phyloP scores from a whole-genome alignment of 2,113 vertebrate species.

The Polypterus senegalus region DNA sequence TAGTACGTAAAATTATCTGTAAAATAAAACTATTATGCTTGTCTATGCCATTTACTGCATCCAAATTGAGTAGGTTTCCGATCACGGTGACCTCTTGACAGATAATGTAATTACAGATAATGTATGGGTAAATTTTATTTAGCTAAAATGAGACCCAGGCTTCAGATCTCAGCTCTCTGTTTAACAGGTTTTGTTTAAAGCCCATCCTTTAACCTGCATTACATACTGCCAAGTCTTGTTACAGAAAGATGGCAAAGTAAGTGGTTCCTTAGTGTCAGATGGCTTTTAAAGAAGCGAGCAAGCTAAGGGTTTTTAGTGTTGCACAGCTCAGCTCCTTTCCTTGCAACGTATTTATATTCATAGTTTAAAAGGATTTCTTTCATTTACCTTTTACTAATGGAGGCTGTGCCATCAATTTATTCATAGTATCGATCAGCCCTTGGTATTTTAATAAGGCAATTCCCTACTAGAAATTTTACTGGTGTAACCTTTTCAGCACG shows the following conservation, averaged over 20 bases:
- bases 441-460: constrained; percentile 24
- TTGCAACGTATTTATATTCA: constrained; percentile 13
- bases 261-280: constrained; percentile 11
- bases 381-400: constrained; percentile 29
- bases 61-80: no score
- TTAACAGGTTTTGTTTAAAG: no score
- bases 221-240: neutral
- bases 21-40: no score
- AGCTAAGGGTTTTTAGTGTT: constrained; percentile 5
- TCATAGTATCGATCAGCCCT: constrained; percentile 28
- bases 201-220: neutral
- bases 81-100: no score
- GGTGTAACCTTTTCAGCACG: no score
- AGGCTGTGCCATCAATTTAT: constrained; percentile 38
- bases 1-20: no score
- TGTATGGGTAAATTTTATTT: no score
- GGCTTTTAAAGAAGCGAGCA: constrained; percentile 14
- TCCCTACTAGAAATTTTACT: constrained; percentile 36
- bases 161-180: no score
- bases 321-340: constrained; percentile 7
- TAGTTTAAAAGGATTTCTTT: constrained; percentile 25
- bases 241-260: neutral
- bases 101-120: no score
- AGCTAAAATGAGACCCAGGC: no score
- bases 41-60: no score